These are phyloP conservation scores for Muscicapa comitata DNA, from an alignment of 2,797 vertebrate species.

Conservation along the genomic window DNA sequence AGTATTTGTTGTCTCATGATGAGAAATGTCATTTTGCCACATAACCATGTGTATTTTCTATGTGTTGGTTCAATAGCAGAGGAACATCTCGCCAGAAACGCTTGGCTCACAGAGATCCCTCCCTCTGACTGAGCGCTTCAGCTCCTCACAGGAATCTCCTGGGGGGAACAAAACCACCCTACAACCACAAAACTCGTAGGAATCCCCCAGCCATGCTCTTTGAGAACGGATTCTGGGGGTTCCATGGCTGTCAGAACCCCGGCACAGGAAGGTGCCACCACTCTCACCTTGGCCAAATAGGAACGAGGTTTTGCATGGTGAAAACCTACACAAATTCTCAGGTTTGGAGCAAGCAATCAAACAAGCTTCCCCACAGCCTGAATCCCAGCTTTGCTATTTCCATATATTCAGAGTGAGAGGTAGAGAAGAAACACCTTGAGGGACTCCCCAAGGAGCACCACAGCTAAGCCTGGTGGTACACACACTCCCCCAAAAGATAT, in stretches of 20 bases:
- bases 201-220: background rate
- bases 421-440: background rate
- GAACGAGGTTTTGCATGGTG: background rate
- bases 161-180: background rate
- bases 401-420: background rate
- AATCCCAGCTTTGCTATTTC: background rate
- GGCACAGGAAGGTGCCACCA: background rate
- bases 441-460: background rate
- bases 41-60: background rate
- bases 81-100: background rate
- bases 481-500: background rate
- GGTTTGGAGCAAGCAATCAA: background rate
- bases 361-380: background rate
- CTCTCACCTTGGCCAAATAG: background rate
- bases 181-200: background rate
- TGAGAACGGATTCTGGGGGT: background rate
- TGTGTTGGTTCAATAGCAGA: slow-evolving; percentile 17
- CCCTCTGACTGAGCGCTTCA: accelerated
- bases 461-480: background rate
- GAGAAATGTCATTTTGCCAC: slow-evolving; percentile 15
- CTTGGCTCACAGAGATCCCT: background rate
- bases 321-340: background rate
- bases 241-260: background rate
- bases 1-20: background rate
- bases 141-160: background rate